phyloP scores from a whole-genome alignment of 2,888 invertebrate genomes.

The Zaprionus obscuricornis region DNA sequence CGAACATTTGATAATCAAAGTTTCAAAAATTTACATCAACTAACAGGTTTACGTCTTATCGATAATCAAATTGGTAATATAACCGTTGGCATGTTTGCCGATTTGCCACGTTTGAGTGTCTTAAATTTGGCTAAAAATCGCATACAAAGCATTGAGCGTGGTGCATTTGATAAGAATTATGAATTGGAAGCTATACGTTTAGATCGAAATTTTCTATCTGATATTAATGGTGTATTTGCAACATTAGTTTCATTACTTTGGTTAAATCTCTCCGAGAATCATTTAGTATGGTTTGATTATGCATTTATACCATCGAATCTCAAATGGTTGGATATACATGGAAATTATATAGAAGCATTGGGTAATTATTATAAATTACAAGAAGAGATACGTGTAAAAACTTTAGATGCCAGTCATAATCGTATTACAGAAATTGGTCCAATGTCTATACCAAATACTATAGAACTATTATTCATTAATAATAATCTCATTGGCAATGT shows the following conservation, averaged over 20 bases:
- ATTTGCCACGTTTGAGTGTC: slow-evolving; percentile 92
- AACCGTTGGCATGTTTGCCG: slow-evolving; percentile 94
- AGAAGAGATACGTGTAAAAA: slow-evolving; percentile 91
- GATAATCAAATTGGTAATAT: slow-evolving; percentile 95
- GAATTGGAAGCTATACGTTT: slow-evolving; percentile 93
- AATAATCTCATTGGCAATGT: slow-evolving; percentile 93
- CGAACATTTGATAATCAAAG: slow-evolving; percentile 91
- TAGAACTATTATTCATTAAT: slow-evolving; percentile 94
- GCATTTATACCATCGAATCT: slow-evolving; percentile 95
- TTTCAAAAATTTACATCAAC: slow-evolving; percentile 92
- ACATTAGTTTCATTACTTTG: slow-evolving; percentile 92
- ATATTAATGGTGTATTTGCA: slow-evolving; percentile 95
- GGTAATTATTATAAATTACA: slow-evolving; percentile 95
- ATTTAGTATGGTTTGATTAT: slow-evolving; percentile 96
- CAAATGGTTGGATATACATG: slow-evolving; percentile 95
- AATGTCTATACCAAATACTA: slow-evolving; percentile 93
- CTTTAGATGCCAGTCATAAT: slow-evolving; percentile 96
- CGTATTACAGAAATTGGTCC: slow-evolving; percentile 91
- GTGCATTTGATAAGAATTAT: slow-evolving; percentile 91
- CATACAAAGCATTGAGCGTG: slow-evolving; percentile 92
- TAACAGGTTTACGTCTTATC: slow-evolving; percentile 93
- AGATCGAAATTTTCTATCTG: slow-evolving; percentile 93
- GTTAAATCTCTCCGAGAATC: slow-evolving; percentile 95
- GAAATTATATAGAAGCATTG: slow-evolving; percentile 93
- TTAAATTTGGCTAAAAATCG: slow-evolving; percentile 95